Conservation (phyloP, 2,797 vertebrate species). For the Paratrypauchen microcephalus region DNA sequence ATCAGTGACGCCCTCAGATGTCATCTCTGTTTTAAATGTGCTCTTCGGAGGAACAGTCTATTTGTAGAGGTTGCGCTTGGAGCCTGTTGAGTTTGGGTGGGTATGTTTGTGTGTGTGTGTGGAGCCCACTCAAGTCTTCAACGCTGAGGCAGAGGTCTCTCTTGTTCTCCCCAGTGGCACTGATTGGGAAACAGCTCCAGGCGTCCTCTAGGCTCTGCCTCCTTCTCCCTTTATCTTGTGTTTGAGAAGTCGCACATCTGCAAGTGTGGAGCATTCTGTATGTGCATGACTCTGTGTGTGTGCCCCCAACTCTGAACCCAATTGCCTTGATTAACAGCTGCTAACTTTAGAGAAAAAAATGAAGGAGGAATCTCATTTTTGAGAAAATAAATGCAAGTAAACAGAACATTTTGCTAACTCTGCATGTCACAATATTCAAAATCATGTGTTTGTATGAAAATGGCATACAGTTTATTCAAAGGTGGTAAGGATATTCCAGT, state of each 20-base stretch:
- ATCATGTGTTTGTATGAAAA: neutral
- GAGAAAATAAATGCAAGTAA: too few relatives aligned
- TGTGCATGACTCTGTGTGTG: conserved; percentile 2
- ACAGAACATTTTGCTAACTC: too few relatives aligned
- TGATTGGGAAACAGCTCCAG: conserved; percentile 77
- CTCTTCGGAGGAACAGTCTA: conserved; percentile 45
- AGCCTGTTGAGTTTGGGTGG: conserved; percentile 13
- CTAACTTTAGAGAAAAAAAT: conserved; percentile 37
- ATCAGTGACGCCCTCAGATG: conserved; percentile 59
- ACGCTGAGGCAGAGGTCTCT: conserved; percentile 48
- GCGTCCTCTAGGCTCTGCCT: conserved; percentile 66
- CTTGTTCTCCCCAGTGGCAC: conserved; percentile 67
- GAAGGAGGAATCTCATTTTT: neutral
- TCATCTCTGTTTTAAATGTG: conserved; percentile 45
- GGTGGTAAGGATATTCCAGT: neutral
- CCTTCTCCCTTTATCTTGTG: conserved; percentile 54
- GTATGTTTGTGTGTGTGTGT: conserved; percentile 41
- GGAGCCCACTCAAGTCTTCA: conserved; percentile 61
- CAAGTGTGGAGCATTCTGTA: conserved; percentile 5
- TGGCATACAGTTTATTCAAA: neutral
- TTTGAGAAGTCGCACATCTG: conserved; percentile 20
- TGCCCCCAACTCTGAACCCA: conserved; percentile 27
- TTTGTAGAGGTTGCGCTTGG: conserved; percentile 49
- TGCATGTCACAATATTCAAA: too few relatives aligned
- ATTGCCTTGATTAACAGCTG: conserved; percentile 56